A percentile compares a stretch with the other conserved stretches of the same genome.
Conservation (phyloP, 2,113 vertebrate species). For the Microcebus griseorufus region DNA sequence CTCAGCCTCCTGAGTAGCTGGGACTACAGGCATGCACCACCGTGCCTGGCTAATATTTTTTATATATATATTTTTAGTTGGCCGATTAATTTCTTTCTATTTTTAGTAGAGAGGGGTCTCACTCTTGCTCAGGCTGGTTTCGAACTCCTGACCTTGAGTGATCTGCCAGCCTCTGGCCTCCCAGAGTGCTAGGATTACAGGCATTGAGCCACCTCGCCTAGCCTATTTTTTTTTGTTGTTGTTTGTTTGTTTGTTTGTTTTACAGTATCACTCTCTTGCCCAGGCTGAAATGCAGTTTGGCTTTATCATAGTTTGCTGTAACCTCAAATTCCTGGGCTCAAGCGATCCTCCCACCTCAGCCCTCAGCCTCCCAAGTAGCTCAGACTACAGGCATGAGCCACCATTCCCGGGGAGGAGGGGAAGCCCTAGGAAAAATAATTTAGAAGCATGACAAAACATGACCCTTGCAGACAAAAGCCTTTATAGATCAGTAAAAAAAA, state of each 20-base stretch:
- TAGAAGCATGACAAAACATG: neutral
- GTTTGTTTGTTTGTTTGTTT: neutral
- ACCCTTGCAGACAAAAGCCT: neutral
- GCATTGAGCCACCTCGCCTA: too few species aligned
- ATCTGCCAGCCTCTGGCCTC: too few species aligned
- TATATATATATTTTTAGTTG: too few species aligned
- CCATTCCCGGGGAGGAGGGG: neutral
- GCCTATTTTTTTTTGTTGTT: too few species aligned
- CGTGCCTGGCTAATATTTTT: too few species aligned
- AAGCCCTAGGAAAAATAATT: neutral
- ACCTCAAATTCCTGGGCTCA: neutral
- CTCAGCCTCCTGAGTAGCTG: too few species aligned
- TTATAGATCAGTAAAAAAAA: neutral
- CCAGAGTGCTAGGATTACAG: too few species aligned
- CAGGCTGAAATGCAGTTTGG: neutral
- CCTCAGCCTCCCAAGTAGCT: neutral
- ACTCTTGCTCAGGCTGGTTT: too few species aligned
- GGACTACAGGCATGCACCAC: too few species aligned
- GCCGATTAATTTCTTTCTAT: too few species aligned
- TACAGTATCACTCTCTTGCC: neutral
- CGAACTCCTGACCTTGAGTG: too few species aligned
- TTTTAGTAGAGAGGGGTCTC: too few species aligned
- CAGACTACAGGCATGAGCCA: neutral
- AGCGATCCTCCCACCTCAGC: neutral
- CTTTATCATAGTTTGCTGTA: neutral